These are phyloP conservation scores for Ladona fulva DNA, from an alignment of 1,140 invertebrate species.

Conservation along the genomic window DNA sequence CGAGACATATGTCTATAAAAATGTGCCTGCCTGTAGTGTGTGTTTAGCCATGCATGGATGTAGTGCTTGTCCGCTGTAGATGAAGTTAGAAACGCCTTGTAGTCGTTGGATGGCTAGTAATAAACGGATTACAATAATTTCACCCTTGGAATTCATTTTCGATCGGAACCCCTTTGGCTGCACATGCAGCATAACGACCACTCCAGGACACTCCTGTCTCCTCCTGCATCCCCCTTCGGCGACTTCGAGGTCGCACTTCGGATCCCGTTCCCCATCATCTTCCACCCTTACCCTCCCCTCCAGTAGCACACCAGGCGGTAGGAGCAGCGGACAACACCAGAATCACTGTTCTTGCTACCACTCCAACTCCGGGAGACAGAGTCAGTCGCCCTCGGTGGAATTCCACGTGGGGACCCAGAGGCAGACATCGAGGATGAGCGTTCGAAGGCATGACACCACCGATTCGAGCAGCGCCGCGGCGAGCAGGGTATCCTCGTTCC, in stretches of 20 bases:
- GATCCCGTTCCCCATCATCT: not conserved
- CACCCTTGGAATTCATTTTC: too few species aligned
- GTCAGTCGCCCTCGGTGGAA: slow-evolving; percentile 22
- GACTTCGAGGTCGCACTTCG: not conserved
- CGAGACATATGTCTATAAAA: too few species aligned
- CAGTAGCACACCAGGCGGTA: not conserved
- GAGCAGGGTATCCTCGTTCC: slow-evolving; percentile 34
- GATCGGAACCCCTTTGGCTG: too few species aligned
- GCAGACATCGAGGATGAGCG: slow-evolving; percentile 17
- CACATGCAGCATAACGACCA: slow-evolving; percentile 4
- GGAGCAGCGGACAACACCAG: slow-evolving; percentile 25
- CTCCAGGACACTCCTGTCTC: not conserved
- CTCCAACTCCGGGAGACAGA: not conserved
- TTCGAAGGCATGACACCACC: slow-evolving; percentile 18
- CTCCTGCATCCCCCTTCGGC: not conserved
- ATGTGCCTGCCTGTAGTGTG: too few species aligned
- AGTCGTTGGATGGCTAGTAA: too few species aligned
- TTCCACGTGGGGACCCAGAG: slow-evolving; percentile 45
- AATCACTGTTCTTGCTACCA: slow-evolving; percentile 28
- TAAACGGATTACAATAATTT: too few species aligned
- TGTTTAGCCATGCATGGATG: too few species aligned
- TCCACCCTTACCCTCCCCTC: not conserved
- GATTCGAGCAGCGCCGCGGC: slow-evolving; percentile 26
- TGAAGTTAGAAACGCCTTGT: too few species aligned
- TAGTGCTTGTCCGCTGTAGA: too few species aligned